Base-by-base conservation (phyloP, 2,113 vertebrate genomes). In the Rallus limicola region DNA sequence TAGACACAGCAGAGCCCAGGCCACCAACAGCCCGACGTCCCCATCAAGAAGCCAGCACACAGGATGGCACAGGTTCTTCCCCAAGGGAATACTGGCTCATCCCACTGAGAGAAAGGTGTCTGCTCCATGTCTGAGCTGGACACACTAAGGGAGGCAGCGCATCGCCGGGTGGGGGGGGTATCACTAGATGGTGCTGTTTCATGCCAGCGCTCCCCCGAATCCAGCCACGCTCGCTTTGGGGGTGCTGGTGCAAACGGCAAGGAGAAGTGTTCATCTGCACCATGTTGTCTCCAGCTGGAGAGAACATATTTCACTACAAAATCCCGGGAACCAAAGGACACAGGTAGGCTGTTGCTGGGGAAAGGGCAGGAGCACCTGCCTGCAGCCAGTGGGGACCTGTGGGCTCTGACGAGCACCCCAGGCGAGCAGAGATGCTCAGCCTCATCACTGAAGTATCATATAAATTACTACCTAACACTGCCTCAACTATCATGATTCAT, bases 11-110 rank as follows among this genome's bases (percentile, higher is more conserved):
- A 10, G 38, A 79, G 77, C 2, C 36, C 13, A 52, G 93, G 84
- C 91, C 93, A 93, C 87, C 92, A 92, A 89, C 94, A 68, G 83
- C 55, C 28, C 7, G 65, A 48, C 6, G 3, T n/a, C 56, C 78
- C 67, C 62, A 4, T 33, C 13, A 28, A 40, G 25, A 26, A 23
- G 8, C 36, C 13, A 21, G 6, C 58, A n/a, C 58, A 18, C 6
- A 15, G 53, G 25, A 9, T 8, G 59, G 88, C 55, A 62, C 48
- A 16, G 10, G 5, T 28, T 16, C 84, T 29, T 42, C 70, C 70
- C 34, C 2, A n/a, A 7, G 31, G n/a, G 59, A 40, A 40, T 0
- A 0, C 40, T 9, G 40, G 13, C 25, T 15, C 58, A 17, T 38
- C 2, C 62, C 36, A 3, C 58, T 0, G 0, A 12, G 55, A 19